Percentiles rank a stretch among this genome's conserved stretches.
These are phyloP conservation scores for Sorex maritimensis DNA, from an alignment of 2,797 vertebrate genomes.

Conservation along the genomic window DNA sequence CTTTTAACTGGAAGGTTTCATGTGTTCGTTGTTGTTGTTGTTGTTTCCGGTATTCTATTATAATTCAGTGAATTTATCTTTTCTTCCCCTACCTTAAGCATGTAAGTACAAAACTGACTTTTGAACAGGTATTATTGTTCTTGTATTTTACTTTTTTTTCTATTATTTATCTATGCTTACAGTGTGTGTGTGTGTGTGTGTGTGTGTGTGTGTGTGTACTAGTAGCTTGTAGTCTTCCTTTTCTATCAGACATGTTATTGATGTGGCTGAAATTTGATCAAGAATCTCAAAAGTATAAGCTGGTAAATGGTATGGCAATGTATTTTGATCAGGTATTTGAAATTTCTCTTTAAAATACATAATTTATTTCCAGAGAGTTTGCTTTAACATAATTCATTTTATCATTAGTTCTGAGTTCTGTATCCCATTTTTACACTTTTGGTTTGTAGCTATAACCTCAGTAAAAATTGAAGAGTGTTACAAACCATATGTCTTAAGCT, in stretches of 20 bases:
- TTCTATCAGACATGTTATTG: slow-evolving; percentile 68
- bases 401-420: slow-evolving; percentile 85
- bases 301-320: slow-evolving; percentile 80
- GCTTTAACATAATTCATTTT: slow-evolving; percentile 82
- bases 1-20: too few species aligned
- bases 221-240: background rate
- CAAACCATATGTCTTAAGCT: slow-evolving; percentile 88
- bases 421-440: slow-evolving; percentile 90
- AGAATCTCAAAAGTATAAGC: slow-evolving; percentile 68
- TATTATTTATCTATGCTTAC: too few species aligned
- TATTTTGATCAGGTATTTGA: slow-evolving; percentile 83
- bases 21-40: too few species aligned
- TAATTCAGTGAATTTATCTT: too few species aligned
- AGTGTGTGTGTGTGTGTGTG: too few species aligned
- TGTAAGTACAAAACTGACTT: too few species aligned
- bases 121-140: too few species aligned
- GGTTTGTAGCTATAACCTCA: slow-evolving; percentile 89
- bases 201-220: background rate
- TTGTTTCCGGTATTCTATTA: too few species aligned
- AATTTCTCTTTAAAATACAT: slow-evolving; percentile 80
- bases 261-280: slow-evolving; percentile 77
- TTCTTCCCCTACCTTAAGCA: too few species aligned
- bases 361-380: slow-evolving; percentile 86
- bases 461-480: slow-evolving; percentile 88
- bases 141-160: too few species aligned